Base-by-base conservation (phyloP, 2,113 vertebrate species). In the Empidonax traillii region DNA sequence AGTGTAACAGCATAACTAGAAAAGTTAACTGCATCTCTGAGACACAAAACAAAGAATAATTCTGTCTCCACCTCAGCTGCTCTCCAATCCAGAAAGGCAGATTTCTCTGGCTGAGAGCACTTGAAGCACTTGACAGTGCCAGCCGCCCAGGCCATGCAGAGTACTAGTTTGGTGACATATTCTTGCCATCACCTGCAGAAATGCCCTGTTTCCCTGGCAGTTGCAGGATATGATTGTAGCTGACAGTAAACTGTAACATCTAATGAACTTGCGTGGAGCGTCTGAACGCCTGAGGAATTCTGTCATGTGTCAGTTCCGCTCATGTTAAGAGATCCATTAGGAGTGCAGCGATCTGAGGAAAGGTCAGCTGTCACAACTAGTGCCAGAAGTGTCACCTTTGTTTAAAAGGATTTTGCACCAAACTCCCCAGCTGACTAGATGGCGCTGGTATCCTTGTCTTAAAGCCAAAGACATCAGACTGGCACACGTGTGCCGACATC, bases 311-410 rank as follows among this genome's bases (percentile, higher is more conserved):
- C 98, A 97, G 78, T 53, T 67, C 66, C 27, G 41, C 83, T 97
- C 96, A 96, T 67, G 87, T 92, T 97, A 95, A 95, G 92, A 90
- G 97, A 97, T 95, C 94, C 87, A 95, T 97, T 97, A 97, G 89
- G 83, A 95, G 65, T 68, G 86, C 80, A 74, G 6, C 90, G 94
- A 97, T 97, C 89, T 96, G 84, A 94, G 87, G 85, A 97, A 98
- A 97, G 97, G 97, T 98, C 97, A 97, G 91, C 95, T 97, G 97
- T 97, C 97, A 95, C 74, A 82, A 18, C 91, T 67, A 68, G 85
- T 86, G 83, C 94, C 94, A 96, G 89, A 97, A 92, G 41, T 92
- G 93, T 96, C 96, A 97, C 96, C 96, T 96, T 72, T 82, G 52
- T 87, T 97, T 97, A 97, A 95, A 93, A 62, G 69, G 30, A 90